These are phyloP conservation scores for Hesperophylax magnus DNA, from an alignment of 1,140 invertebrate species.

Conservation along the genomic window DNA sequence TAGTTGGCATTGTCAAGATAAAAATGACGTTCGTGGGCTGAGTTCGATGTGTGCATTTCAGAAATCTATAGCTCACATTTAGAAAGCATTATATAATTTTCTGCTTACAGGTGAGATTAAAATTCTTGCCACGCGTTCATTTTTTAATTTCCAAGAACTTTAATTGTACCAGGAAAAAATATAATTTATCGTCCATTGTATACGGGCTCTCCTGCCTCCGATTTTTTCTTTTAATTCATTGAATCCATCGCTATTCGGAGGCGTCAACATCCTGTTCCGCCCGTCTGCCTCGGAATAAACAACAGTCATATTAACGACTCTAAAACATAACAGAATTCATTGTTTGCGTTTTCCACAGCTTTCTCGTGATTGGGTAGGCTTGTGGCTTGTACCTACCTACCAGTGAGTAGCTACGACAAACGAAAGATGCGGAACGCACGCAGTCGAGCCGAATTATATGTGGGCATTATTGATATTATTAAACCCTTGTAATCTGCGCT, in stretches of 20 bases:
- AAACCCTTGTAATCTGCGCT: too few species aligned
- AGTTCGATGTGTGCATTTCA: too few species aligned
- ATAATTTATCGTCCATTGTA: conserved; percentile 21
- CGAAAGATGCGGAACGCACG: background rate
- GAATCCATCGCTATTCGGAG: conserved; percentile 19
- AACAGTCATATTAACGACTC: conserved; percentile 46
- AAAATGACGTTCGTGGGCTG: too few species aligned
- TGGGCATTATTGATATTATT: too few species aligned
- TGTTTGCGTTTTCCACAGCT: conserved; percentile 51
- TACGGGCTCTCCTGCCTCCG: background rate
- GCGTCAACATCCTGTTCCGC: conserved; percentile 45
- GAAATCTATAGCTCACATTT: too few species aligned
- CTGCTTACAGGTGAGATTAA: too few species aligned
- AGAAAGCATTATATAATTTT: too few species aligned
- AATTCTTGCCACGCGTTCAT: too few species aligned
- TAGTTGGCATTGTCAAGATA: too few species aligned
- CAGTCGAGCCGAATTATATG: background rate
- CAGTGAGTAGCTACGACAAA: background rate
- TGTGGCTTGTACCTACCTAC: background rate
- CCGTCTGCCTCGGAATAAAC: conserved; percentile 48
- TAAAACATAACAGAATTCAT: conserved; percentile 48
- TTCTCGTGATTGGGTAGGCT: conserved; percentile 50
- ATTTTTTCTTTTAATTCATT: conserved; percentile 18
- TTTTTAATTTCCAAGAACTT: too few species aligned
- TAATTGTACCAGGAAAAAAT: background rate